A percentile compares a stretch with the other conserved stretches of the same genome.
These are phyloP conservation scores for Chloropsis hardwickii DNA, from an alignment of 2,113 vertebrate genomes.

Conservation along the genomic window DNA sequence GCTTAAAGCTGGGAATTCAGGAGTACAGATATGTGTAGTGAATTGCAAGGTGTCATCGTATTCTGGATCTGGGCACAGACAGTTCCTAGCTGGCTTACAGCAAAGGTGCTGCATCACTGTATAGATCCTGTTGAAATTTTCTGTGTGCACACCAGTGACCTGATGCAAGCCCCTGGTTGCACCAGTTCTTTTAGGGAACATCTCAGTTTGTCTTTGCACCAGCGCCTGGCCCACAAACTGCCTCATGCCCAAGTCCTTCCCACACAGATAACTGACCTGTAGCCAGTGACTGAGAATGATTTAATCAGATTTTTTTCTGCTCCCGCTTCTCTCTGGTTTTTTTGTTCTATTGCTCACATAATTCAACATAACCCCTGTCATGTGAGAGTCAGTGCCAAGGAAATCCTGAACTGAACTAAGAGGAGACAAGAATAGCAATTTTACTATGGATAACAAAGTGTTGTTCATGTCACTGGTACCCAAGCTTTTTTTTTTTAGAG, in stretches of 20 bases:
- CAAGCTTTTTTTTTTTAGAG: not conserved
- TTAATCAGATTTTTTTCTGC: not conserved
- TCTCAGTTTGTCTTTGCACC: not conserved
- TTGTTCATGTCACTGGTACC: not conserved
- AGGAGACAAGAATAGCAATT: not conserved
- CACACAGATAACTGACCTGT: not conserved
- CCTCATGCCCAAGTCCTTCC: not conserved
- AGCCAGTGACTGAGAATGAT: not conserved
- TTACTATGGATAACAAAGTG: not conserved
- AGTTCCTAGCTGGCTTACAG: not conserved
- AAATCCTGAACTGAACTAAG: not conserved
- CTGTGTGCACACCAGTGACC: not conserved
- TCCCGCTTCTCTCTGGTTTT: not conserved
- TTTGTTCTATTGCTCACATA: not conserved
- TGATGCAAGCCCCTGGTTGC: not conserved
- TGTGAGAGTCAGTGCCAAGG: not conserved
- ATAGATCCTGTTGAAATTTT: not conserved
- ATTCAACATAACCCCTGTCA: not conserved
- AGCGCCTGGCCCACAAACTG: not conserved
- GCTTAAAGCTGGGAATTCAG: not conserved
- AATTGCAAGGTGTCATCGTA: not conserved
- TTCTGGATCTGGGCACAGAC: not conserved
- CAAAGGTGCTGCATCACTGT: not conserved
- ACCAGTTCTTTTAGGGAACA: not conserved
- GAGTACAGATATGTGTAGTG: not conserved